Base-by-base conservation (phyloP, 2,888 invertebrate genomes). In the Orthosia incerta region DNA sequence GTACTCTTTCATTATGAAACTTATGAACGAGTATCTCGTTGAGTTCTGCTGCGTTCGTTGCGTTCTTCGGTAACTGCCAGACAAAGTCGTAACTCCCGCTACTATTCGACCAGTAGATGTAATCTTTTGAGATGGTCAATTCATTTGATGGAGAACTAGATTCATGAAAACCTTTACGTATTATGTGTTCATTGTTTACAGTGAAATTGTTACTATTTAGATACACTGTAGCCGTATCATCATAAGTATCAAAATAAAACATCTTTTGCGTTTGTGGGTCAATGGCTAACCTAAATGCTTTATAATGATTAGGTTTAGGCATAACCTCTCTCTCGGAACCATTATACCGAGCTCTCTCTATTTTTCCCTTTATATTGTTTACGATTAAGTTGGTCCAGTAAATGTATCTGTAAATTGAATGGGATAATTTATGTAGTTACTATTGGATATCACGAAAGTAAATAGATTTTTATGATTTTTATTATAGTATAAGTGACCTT, bases 21-120 rank as follows among this genome's bases (percentile, higher is more conserved):
- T 2, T 15, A 31, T n/a, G n/a, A n/a, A n/a, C n/a, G n/a, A 0
- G 20, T 12, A 72, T 11, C 3, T n/a, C 13, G 16, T 31, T 2
- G 3, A 0, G 15, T 46, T 16, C 0, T 13, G 0, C 0, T 7
- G 0, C 0, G 0, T 0, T 0, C 0, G 0, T 5, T 2, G 15
- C 13, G 16, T n/a, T 16, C 39, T 72, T 61, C 46, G 53, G 1
- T 0, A 18, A 7, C 16, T 20, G 13, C 73, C 71, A 50, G 57
- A 71, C 39, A 7, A 11, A 45, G 9, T 0, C 23, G 39, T 45
- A 11, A 4, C 16, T 18, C 1, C 7, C 39, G 4, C 11, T 50
- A 64, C 12, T 39, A 91, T 99, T 99, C 0, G 98, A 98, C 98
- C 98, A 99, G 92, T 98, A 99, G 46, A 99, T 93, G 20, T 95